These are phyloP conservation scores for Ooceraea biroi DNA, from an alignment of 1,140 invertebrate genomes.

Conservation along the genomic window DNA sequence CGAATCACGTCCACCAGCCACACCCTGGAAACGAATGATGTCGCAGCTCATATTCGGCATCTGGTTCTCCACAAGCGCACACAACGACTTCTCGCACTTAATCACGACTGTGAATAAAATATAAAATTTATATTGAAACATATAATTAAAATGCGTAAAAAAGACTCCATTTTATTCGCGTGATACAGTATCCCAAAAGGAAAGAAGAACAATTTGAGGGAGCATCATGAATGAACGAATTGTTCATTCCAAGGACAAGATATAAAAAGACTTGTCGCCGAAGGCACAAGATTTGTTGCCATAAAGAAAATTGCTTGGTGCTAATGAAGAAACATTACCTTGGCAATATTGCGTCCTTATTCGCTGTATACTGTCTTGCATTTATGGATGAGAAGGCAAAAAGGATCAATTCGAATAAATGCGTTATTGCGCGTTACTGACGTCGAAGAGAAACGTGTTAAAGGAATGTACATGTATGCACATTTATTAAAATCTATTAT, in stretches of 20 bases:
- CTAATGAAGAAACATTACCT: conserved; percentile 84
- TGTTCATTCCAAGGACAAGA: conserved; percentile 61
- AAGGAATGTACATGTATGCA: neutral
- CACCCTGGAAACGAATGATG: conserved; percentile 74
- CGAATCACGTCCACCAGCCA: conserved; percentile 75
- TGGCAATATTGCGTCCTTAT: conserved; percentile 79
- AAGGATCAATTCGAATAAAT: conserved; percentile 61
- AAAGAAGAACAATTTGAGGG: conserved; percentile 54
- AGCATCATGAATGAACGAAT: conserved; percentile 66
- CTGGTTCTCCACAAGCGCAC: conserved; percentile 66
- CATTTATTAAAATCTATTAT: no score
- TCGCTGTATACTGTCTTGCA: conserved; percentile 67
- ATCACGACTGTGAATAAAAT: neutral
- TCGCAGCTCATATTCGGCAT: conserved; percentile 74
- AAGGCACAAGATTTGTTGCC: conserved; percentile 81
- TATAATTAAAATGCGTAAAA: conserved; percentile 11
- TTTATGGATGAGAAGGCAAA: conserved; percentile 76
- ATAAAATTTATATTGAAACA: neutral
- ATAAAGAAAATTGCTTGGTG: conserved; percentile 82
- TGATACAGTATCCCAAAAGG: conserved; percentile 69
- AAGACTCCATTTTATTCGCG: conserved; percentile 69
- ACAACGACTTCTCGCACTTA: neutral
- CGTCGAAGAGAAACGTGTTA: conserved; percentile 48
- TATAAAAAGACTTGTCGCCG: conserved; percentile 65
- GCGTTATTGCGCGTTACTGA: conserved; percentile 33